Conservation (phyloP, 2,113 vertebrate species). For the Prunella himalayana region DNA sequence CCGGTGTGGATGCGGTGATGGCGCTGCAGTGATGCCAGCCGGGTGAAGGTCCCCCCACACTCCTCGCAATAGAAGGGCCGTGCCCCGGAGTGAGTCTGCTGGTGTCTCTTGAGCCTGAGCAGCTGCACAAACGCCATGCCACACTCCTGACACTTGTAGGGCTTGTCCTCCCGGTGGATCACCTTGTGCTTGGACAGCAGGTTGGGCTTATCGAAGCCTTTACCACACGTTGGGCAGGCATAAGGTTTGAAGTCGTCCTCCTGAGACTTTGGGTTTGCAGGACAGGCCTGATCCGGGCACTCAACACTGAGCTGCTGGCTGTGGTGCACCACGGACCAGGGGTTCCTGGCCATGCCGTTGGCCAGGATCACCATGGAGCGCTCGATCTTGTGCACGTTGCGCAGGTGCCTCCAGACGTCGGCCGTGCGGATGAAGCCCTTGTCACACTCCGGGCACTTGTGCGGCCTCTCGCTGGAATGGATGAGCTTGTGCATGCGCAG, state of each 20-base stretch:
- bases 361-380: constrained; percentile 44
- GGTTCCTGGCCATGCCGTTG: neutral
- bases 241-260: neutral
- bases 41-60: constrained; percentile 6
- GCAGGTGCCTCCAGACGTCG: constrained; percentile 51
- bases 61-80: constrained; percentile 20
- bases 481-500: constrained; percentile 55
- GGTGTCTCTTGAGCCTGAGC: constrained; percentile 50
- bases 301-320: neutral
- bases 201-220: constrained; percentile 37
- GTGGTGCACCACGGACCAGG: neutral
- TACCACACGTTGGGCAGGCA: neutral
- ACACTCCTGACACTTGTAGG: constrained; percentile 54
- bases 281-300: neutral
- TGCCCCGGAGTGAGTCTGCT: constrained; percentile 29
- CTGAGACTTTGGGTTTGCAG: neutral
- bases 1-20: constrained; percentile 34
- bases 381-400: constrained; percentile 37
- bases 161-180: constrained; percentile 42
- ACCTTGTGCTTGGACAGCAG: constrained; percentile 63
- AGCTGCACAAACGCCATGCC: constrained; percentile 45
- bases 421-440: constrained; percentile 58
- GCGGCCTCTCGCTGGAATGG: constrained; percentile 28
- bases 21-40: constrained; percentile 10
- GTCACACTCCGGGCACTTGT: constrained; percentile 39